Evolutionary conservation across 2,888 invertebrate genomes (phyloP).

Genomic region (Hylaea fasciaria): DNA sequence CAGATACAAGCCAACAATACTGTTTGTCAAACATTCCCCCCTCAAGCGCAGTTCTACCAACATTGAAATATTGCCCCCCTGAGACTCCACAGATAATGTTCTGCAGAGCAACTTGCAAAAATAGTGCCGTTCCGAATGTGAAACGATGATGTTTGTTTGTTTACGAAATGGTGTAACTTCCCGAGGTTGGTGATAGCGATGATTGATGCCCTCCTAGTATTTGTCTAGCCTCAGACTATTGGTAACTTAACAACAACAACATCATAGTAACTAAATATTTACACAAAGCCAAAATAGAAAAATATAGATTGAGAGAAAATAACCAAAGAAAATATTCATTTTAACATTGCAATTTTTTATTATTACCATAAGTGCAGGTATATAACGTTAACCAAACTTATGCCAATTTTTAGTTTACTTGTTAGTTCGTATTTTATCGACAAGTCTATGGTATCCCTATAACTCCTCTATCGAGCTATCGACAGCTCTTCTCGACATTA

Average conservation of each 20-base stretch:
- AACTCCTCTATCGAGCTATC: conserved; percentile 15
- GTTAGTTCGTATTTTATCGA: conserved; percentile 12
- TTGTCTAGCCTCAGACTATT: too few relatives aligned
- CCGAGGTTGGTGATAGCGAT: conserved; percentile 10
- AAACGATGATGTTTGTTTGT: conserved; percentile 31
- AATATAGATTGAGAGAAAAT: too few relatives aligned
- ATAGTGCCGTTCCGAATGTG: conserved; percentile 44
- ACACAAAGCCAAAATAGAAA: too few relatives aligned
- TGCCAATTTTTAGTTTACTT: neutral
- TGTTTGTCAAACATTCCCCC: conserved; percentile 34
- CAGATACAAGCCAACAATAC: conserved; percentile 32
- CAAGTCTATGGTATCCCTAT: conserved; percentile 8
- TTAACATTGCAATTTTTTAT: too few relatives aligned
- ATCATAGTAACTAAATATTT: too few relatives aligned
- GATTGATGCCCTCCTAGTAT: conserved; percentile 7
- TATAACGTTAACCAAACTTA: too few relatives aligned
- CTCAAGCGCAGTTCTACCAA: conserved; percentile 30
- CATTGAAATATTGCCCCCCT: conserved; percentile 53
- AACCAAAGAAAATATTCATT: too few relatives aligned
- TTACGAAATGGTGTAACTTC: conserved; percentile 29
- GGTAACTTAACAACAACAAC: too few relatives aligned
- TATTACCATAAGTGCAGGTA: too few relatives aligned
- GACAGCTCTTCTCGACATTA: conserved; percentile 20
- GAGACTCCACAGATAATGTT: conserved; percentile 54
- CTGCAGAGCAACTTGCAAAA: conserved; percentile 52